Base-by-base conservation (phyloP, 1,140 invertebrate species). In the Drosophila eugracilis region DNA sequence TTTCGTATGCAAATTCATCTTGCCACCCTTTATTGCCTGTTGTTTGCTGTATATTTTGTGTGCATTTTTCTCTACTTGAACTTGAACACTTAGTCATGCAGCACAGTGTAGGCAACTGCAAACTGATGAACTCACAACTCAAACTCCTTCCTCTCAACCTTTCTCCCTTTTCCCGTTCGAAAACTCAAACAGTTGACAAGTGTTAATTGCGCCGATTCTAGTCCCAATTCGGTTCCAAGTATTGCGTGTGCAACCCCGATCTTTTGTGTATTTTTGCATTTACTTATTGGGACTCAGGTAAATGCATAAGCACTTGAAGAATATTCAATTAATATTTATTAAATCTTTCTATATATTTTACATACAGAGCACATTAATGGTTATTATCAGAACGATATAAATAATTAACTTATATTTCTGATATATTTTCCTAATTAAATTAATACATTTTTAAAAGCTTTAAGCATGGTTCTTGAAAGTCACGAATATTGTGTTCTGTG, bases 141-240 rank as follows among this genome's bases (percentile, higher is more conserved):
- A 4, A 12, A 39, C 6, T 5, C 15, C 21, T 19, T 26, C 5
- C 7, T 44, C 28, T 19, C 3, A 32, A 32, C 10, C 4, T 32
- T 12, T 32, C 19, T 30, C 7, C 17, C 5, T 32, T n/a, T 19
- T 36, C 15, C 5, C 24, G 5, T 15, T 17, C 19, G 14, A 2
- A 30, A 30, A 17, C 21, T 7, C 36, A 14, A 63, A 52, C 75
- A 57, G 53, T 70, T 70, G 79, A 74, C 78, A 83, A 74, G 57
- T 77, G 78, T 72, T 53, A 72, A 77, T 54, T 65, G 53, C 70
- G 34, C 49, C 47, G 24, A 58, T 41, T 15, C 7, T n/a, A 45
- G 12, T 66, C 34, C 32, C 42, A 15, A 30, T 49, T 24, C 10
- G 26, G 7, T 50, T 42, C 36, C 26, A 48, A 19, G 59, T 52